Evolutionary conservation across 2,888 invertebrate species (phyloP).

Genomic region (Exocentrus adspersus): DNA sequence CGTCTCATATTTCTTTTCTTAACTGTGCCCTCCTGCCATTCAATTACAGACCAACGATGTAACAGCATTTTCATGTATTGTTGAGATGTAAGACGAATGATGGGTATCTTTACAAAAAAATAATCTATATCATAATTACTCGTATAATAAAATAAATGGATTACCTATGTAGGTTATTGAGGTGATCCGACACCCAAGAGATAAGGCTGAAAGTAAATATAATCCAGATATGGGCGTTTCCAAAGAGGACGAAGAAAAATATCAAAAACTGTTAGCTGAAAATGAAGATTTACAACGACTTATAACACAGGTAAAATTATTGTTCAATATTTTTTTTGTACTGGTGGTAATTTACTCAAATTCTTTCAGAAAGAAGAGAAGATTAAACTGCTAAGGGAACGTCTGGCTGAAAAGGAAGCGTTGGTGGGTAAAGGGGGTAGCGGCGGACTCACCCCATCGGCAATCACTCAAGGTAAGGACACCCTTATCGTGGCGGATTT

Average conservation of each 20-base stretch:
- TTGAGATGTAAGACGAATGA: neutral
- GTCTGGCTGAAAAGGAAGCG: conserved; percentile 81
- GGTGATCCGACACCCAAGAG: conserved; percentile 87
- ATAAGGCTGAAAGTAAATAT: conserved; percentile 88
- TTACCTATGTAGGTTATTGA: conserved; percentile 77
- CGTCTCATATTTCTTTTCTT: neutral
- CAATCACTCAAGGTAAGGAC: conserved; percentile 80
- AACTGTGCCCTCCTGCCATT: neutral
- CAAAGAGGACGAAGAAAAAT: conserved; percentile 94
- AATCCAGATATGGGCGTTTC: conserved; percentile 84
- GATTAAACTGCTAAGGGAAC: conserved; percentile 82
- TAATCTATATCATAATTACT: too few species aligned
- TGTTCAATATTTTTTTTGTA: neutral
- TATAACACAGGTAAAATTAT: conserved; percentile 84
- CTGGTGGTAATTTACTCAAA: too few species aligned
- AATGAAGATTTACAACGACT: conserved; percentile 97
- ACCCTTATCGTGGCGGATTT: conserved; percentile 79
- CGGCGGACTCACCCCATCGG: conserved; percentile 57
- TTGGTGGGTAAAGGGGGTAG: conserved; percentile 35
- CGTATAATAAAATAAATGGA: neutral
- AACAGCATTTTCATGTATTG: neutral
- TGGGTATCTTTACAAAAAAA: too few species aligned
- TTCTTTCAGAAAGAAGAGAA: conserved; percentile 89
- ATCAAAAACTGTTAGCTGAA: conserved; percentile 90
- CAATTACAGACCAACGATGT: neutral